phyloP scores from a whole-genome alignment of 2,888 invertebrate genomes.

The Eupeodes latifasciatus region DNA sequence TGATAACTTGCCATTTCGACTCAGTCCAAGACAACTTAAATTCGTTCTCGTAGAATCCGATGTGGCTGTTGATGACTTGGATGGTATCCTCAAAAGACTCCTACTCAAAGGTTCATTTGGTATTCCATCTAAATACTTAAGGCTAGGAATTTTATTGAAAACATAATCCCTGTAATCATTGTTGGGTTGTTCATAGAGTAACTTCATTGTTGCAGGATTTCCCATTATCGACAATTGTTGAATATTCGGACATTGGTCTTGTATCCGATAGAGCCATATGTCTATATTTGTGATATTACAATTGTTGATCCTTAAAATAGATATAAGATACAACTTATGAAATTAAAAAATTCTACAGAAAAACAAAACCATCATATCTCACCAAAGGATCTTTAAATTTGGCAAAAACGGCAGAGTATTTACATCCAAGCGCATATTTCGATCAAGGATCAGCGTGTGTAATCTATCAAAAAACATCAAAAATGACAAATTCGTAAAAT shows the following conservation, averaged over 20 bases:
- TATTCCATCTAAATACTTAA: slow-evolving; percentile 81
- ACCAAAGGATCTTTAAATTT: slow-evolving; percentile 91
- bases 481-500: slow-evolving; percentile 90
- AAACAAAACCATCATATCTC: slow-evolving; percentile 75
- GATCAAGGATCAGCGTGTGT: slow-evolving; percentile 92
- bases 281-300: slow-evolving; percentile 88
- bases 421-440: slow-evolving; percentile 89
- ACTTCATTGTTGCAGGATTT: slow-evolving; percentile 87
- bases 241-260: slow-evolving; percentile 89
- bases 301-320: slow-evolving; percentile 86
- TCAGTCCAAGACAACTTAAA: slow-evolving; percentile 28
- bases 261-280: slow-evolving; percentile 90
- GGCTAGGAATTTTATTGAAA: slow-evolving; percentile 79
- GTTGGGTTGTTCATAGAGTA: slow-evolving; percentile 28
- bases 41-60: slow-evolving; percentile 47
- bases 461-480: slow-evolving; percentile 89
- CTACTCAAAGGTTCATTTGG: slow-evolving; percentile 46
- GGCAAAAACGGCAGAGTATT: slow-evolving; percentile 90
- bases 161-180: slow-evolving; percentile 80
- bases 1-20: slow-evolving; percentile 22
- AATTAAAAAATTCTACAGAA: background rate
- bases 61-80: slow-evolving; percentile 39
- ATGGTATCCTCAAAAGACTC: slow-evolving; percentile 26
- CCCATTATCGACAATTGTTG: slow-evolving; percentile 91
- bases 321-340: background rate